Evolutionary conservation across 2,113 vertebrate genomes (phyloP), one percentile per base, ranked within the genome.

Genomic region (Pseudopipra pipra): DNA sequence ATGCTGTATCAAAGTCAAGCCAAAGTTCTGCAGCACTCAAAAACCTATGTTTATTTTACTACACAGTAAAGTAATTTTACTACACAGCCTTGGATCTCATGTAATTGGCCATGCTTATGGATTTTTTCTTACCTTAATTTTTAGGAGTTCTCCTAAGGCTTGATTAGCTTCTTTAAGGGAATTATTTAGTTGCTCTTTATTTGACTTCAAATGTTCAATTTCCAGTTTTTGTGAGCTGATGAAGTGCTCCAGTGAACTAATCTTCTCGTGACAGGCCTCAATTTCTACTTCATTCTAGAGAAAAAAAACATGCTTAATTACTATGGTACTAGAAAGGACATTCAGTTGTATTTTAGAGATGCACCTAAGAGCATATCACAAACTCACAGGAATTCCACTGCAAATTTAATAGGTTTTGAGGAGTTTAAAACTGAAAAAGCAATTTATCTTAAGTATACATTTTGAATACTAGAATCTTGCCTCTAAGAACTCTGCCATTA

Each of bases 121-220:
- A 18, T 4, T 47, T 81, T 94, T 82, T 61, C 85, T 91, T 92
- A 98, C 97, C 97, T 98, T 92, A 24, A 47, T 61, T 89, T 97
- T 97, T 37, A 87, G 80, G 19, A 97, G 49, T 59, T 97, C 96
- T 79, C 59, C 93, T 94, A 97, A 66, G 55, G 92, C 66, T 87
- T 94, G 61, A 56, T 93, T 95, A 58, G 96, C 58, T 55, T 93
- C 87, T 71, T 95, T 90, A 85, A 98, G 94, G 43, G 96, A 95
- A 73, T 92, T 93, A 52, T 73, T 97, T 71, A 98, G 55, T 65
- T 98, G 67, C 76, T 97, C 97, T 72, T 97, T 96, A 78, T 55
- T 94, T 67, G 94, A 94, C 85, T 96, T 98, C 54, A 98, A 54
- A 73, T 85, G 77, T 41, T 97, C 95, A 22, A 98, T 96, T 92